Evolutionary conservation across 53 echinoderm and acorn worm species (phyloP), one percentile per base, ranked within the genome.

Genomic region (Hippasteria phrygiana): DNA sequence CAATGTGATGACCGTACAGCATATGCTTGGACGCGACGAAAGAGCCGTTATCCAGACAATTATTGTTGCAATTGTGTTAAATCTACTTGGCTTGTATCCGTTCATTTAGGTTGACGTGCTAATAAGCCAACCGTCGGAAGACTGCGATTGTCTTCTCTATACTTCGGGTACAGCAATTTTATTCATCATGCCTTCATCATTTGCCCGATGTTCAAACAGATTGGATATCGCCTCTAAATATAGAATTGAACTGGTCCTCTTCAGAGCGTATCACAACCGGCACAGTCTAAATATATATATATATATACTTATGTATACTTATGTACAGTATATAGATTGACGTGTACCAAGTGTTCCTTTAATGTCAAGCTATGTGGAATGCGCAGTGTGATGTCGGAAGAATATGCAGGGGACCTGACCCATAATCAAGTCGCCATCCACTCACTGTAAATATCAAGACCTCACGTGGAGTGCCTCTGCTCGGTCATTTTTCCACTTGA

Each of bases 351-450:
- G n/a, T 64, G 45, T 45, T 65, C 43, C 43, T 35, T 82, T 82
- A 82, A 82, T 82, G 41, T 26, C 62, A 80, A 59, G 80, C 40
- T 80, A 80, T 80, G 59, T 27, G 24, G 82, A 82, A 64, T 31
- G 66, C 66, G n/a, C 31, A 31, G 66, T 32, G n/a, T 41, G 64
- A 64, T 43, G 66, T 34, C 62, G 79, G 62, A 28, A 26, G 62
- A 27, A 26, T 37, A 59, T 40, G 79, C 82, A 82, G 43, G 64
- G 66, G 64, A 45, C 28, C 17, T 82, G 45, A 82, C 64, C 82
- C 45, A 65, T n/a, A 4, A 73, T 40, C n/a, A 8, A 43, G 43
- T 65, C 29, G 40, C 54, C 56, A 34, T 79, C 40, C 56, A 62
- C 62, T 56, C 41, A 73, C 33, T 55, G 55, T 20, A 38, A 48